Percentiles rank a stretch among this genome's conserved stretches.
phyloP scores from a whole-genome alignment of 1,140 invertebrate genomes.

The Ceratitis capitata region DNA sequence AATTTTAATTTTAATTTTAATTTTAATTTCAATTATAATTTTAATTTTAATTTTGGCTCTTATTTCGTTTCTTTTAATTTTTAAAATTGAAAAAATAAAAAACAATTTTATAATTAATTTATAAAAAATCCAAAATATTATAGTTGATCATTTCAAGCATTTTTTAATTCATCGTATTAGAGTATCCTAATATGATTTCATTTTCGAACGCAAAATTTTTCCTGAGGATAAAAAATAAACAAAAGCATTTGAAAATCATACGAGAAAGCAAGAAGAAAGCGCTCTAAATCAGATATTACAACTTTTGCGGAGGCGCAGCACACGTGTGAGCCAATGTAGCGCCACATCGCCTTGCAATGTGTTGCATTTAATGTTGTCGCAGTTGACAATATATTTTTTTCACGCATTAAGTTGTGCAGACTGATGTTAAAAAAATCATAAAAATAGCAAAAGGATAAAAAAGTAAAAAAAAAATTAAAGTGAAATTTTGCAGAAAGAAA shows the following conservation, averaged over 20 bases:
- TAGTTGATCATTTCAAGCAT: too few relatives aligned
- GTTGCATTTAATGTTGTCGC: neutral
- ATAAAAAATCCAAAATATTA: too few relatives aligned
- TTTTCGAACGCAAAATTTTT: neutral
- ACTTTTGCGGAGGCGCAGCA: neutral
- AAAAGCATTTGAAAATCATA: neutral
- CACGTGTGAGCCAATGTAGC: neutral
- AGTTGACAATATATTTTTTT: slow-evolving; percentile 16
- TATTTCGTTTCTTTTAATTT: too few relatives aligned
- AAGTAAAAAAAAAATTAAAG: neutral
- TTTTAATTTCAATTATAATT: too few relatives aligned
- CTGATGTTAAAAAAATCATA: neutral
- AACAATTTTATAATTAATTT: too few relatives aligned
- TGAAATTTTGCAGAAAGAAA: slow-evolving; percentile 2
- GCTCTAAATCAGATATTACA: neutral
- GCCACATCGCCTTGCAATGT: slow-evolving; percentile 23
- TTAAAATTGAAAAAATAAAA: too few relatives aligned
- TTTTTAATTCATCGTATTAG: too few relatives aligned
- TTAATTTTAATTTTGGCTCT: too few relatives aligned
- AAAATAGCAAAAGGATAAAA: neutral
- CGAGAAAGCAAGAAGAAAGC: neutral
- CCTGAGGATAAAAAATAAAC: neutral
- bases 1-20: too few relatives aligned
- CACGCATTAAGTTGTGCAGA: neutral
- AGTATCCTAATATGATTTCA: neutral